Conservation (phyloP, 1,140 invertebrate genomes). For the Trichonephila inaurata region DNA sequence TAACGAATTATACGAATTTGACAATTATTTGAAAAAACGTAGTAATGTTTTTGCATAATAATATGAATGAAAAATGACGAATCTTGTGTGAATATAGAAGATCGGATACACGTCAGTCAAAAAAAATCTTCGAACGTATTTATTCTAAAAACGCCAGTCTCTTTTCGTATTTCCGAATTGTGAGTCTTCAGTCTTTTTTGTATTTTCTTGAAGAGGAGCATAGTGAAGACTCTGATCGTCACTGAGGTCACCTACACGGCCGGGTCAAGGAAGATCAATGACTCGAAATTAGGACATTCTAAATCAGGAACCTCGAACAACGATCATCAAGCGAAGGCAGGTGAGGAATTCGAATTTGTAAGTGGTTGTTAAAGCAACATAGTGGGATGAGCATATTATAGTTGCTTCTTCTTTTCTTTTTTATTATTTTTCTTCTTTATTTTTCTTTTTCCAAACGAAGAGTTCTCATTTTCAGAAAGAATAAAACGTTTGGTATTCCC, state of each 20-base stretch:
- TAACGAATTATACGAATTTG: no score
- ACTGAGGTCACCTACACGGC: neutral
- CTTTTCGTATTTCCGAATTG: neutral
- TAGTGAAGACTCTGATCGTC: neutral
- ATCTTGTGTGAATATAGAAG: neutral
- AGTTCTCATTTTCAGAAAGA: neutral
- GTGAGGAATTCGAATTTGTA: conserved; percentile 39
- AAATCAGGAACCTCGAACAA: conserved; percentile 22
- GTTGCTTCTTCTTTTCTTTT: neutral
- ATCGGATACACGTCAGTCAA: neutral
- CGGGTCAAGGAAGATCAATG: conserved; percentile 56
- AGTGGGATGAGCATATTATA: neutral
- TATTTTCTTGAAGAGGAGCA: neutral
- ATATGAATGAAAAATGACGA: neutral
- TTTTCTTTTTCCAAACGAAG: neutral
- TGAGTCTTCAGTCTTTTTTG: neutral
- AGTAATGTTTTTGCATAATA: neutral
- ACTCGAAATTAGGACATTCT: conserved; percentile 49
- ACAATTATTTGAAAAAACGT: neutral
- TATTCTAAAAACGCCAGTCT: neutral
- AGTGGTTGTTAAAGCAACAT: neutral
- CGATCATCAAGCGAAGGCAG: neutral
- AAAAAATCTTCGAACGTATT: neutral
- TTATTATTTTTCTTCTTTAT: neutral
- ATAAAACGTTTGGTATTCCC: neutral